Conservation (phyloP, 1,140 invertebrate species). For the Drosophila mauritiana region DNA sequence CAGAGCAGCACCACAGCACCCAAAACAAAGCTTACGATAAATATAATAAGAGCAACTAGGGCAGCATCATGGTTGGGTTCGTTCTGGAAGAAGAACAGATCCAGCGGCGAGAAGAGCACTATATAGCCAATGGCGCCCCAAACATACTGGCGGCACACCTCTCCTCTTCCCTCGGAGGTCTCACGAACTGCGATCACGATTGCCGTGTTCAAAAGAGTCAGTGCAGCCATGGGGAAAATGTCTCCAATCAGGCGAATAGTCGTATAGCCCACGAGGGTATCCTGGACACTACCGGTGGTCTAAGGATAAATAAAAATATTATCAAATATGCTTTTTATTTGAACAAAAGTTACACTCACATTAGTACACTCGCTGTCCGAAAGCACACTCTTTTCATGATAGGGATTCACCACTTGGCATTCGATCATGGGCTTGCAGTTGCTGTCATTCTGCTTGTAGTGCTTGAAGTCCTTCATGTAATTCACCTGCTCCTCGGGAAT, state of each 20-base stretch:
- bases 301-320: neutral
- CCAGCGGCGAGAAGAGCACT: constrained; percentile 89
- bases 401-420: constrained; percentile 89
- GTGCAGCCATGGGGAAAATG: constrained; percentile 89
- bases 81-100: constrained; percentile 84
- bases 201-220: constrained; percentile 90
- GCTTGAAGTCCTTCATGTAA: constrained; percentile 77
- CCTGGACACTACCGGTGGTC: constrained; percentile 86
- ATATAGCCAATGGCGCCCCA: constrained; percentile 91
- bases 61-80: constrained; percentile 44
- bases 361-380: constrained; percentile 88
- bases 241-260: constrained; percentile 89
- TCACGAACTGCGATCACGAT: constrained; percentile 92
- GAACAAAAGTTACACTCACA: constrained; percentile 51
- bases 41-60: constrained; percentile 85
- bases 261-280: constrained; percentile 90
- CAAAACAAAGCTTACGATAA: constrained; percentile 86
- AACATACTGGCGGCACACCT: constrained; percentile 92
- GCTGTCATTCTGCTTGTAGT: constrained; percentile 65
- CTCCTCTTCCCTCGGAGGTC: constrained; percentile 91
- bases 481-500: constrained; percentile 84
- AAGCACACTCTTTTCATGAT: constrained; percentile 87
- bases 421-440: constrained; percentile 87
- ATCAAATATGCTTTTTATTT: neutral
- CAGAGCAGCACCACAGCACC: constrained; percentile 69